Evolutionary conservation across 2,888 invertebrate species (phyloP).

Genomic region (Hololepta plana): DNA sequence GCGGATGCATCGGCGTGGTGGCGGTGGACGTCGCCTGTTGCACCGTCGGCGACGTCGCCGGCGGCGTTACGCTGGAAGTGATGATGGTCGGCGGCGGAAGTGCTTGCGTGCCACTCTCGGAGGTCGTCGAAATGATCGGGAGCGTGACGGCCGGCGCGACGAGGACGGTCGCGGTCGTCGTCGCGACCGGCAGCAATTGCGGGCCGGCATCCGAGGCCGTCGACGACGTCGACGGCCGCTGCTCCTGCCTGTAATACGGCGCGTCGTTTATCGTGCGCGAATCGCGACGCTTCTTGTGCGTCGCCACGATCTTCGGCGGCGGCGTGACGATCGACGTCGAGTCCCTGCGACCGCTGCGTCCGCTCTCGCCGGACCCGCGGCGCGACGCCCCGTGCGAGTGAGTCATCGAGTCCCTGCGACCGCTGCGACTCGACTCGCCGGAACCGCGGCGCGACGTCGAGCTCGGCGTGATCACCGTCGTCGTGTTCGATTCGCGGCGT

Average conservation of each 20-base stretch:
- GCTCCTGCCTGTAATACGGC: conserved; percentile 40
- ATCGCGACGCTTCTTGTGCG: conserved; percentile 38
- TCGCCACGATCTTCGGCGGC: conserved; percentile 36
- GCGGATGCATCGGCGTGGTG: conserved; percentile 32
- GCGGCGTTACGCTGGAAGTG: conserved; percentile 68
- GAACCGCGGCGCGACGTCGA: conserved; percentile 37
- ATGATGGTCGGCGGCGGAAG: conserved; percentile 61
- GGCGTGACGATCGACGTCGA: conserved; percentile 39
- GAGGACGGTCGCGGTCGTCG: conserved; percentile 29
- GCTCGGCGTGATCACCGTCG: conserved; percentile 28
- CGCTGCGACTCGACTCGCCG: conserved; percentile 44
- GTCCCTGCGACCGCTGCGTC: conserved; percentile 49
- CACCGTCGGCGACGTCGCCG: conserved; percentile 59
- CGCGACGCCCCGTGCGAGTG: conserved; percentile 34
- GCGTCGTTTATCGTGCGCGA: conserved; percentile 34
- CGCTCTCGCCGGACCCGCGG: conserved; percentile 50
- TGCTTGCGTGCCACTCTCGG: conserved; percentile 43
- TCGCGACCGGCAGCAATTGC: conserved; percentile 8
- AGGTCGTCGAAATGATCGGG: conserved; percentile 16
- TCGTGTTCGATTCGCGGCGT: conserved; percentile 40
- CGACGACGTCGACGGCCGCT: conserved; percentile 53
- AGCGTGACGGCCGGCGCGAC: conserved; percentile 19
- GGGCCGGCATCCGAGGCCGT: conserved; percentile 55
- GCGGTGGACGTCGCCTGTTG: conserved; percentile 38
- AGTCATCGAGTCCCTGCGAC: conserved; percentile 42